Evolutionary conservation across 2,888 invertebrate species (phyloP), one percentile per base, ranked within the genome.

Genomic region (Fragum whitleyi): DNA sequence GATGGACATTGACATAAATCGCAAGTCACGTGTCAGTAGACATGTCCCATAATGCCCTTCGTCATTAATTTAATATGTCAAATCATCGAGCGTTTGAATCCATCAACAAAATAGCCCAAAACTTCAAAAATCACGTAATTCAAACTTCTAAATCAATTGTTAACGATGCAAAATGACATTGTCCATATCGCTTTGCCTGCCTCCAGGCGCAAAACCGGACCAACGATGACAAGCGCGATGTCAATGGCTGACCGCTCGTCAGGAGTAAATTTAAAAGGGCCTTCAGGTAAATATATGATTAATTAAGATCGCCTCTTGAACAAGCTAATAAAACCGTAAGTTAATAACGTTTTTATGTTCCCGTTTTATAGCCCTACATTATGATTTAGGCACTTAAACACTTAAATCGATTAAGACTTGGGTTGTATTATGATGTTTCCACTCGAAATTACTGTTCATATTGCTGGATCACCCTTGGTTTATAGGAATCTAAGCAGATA

Each of bases 1-100:
- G 76, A 65, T 19, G 28, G 7, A 19, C n/a, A 19, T 42, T 59
- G 26, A 68, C 81, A 77, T 74, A 55, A 47, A 77, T 81, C 74
- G 70, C 67, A 36, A 62, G 81, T 77, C 77, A 67, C 81, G 81
- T 81, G 83, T 79, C 77, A 72, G 16, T 26, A 42, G 72, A 71
- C 74, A 72, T 74, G 77, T 72, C 73, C 68, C 76, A 79, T 83
- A 42, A 57, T 77, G 74, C 83, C 79, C 74, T 62, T 74, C 77
- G 79, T 61, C 77, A 74, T 79, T 74, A 71, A 62, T 16, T 42
- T 65, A 53, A 23, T 23, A 55, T 19, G 55, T 47, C 57, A 77
- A 59, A 68, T 68, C 47, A 74, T 36, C 53, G 55, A 77, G 74
- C 67, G 73, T 28, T 36, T 28, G 70, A 51, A 83, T 83, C 74